These are phyloP conservation scores for Venturia canescens DNA, from an alignment of 1,140 invertebrate species.

Conservation along the genomic window DNA sequence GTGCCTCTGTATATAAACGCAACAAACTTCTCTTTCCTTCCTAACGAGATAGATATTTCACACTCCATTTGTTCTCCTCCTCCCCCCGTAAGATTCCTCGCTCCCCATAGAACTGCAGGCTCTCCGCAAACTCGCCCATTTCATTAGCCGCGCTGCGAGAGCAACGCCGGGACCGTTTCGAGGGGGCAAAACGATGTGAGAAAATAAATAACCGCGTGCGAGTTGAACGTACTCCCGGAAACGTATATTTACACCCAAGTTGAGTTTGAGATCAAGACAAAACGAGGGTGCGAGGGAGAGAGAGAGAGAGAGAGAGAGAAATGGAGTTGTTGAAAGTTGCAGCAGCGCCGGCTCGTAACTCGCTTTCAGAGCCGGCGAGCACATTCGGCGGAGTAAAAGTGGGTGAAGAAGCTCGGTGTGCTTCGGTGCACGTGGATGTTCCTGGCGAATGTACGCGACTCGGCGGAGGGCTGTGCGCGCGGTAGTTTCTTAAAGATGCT, in stretches of 20 bases:
- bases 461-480: neutral
- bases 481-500: conserved; percentile 75
- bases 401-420: neutral
- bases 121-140: neutral
- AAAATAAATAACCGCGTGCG: neutral
- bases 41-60: conserved; percentile 52
- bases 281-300: neutral
- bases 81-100: neutral
- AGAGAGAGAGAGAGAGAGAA: neutral
- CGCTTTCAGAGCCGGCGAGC: neutral
- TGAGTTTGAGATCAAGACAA: neutral
- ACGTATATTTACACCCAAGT: neutral
- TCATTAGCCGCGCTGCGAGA: neutral
- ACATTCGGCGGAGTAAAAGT: neutral
- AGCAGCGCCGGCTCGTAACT: neutral
- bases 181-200: neutral
- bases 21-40: conserved; percentile 21
- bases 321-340: neutral
- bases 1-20: no score
- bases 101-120: neutral
- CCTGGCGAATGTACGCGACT: neutral
- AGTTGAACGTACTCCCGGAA: neutral
- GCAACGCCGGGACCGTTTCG: neutral
- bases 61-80: conserved; percentile 33
- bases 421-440: neutral